These are phyloP conservation scores for Centruroides vittatus DNA, from an alignment of 1,140 invertebrate genomes.

Conservation along the genomic window DNA sequence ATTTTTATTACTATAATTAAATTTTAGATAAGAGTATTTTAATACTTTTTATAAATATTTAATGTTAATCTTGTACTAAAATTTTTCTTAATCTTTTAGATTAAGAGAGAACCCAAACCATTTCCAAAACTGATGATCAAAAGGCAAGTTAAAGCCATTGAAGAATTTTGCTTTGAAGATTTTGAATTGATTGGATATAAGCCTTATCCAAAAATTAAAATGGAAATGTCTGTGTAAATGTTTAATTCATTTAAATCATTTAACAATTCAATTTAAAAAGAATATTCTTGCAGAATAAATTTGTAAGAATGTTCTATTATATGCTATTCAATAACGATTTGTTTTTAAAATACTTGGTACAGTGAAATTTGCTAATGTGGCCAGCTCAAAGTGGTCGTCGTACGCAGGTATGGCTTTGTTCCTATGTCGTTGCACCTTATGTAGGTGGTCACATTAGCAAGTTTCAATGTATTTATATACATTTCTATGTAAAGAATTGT, in stretches of 20 bases:
- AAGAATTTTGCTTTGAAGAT: conserved; percentile 80
- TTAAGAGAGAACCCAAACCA: conserved; percentile 57
- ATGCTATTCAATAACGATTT: neutral
- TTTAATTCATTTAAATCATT: neutral
- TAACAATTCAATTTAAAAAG: neutral
- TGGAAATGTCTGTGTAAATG: conserved; percentile 89
- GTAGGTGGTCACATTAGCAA: no score
- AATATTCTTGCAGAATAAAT: neutral
- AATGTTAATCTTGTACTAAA: neutral
- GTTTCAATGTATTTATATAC: no score
- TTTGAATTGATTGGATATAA: conserved; percentile 79
- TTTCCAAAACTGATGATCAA: conserved; percentile 73
- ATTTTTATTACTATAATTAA: neutral
- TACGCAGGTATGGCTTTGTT: no score
- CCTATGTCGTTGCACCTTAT: no score
- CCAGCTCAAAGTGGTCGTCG: no score
- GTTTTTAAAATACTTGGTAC: neutral
- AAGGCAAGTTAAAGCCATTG: conserved; percentile 55
- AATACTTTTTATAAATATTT: neutral
- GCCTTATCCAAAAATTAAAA: conserved; percentile 76
- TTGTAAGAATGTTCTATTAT: neutral
- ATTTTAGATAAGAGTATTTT: neutral
- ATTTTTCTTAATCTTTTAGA: conserved; percentile 21
- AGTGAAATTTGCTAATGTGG: no score
- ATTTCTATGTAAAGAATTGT: no score